Percentiles rank a stretch among this genome's conserved stretches.
Evolutionary conservation across 2,113 vertebrate species (phyloP).

Genomic region (Seriola aureovittata): DNA sequence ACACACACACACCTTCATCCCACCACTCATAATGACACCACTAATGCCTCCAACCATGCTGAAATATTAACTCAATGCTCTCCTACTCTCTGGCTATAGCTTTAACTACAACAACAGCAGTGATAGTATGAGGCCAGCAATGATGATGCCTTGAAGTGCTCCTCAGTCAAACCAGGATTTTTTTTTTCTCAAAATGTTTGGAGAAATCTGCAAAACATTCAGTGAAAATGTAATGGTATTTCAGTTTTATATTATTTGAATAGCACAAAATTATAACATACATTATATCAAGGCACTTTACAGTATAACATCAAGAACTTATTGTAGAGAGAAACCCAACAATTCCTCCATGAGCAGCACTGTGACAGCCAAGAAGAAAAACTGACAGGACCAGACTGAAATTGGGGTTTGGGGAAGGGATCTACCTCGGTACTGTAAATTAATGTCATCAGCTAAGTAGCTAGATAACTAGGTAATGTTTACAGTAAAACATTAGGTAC

Average conservation of each 20-base stretch:
- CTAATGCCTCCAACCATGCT: constrained; percentile 77
- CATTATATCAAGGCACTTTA: too few relatives aligned
- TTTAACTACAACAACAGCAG: constrained; percentile 26
- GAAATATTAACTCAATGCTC: constrained; percentile 76
- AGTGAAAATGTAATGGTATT: not conserved
- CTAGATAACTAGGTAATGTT: too few relatives aligned
- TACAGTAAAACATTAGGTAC: too few relatives aligned
- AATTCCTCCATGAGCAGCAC: too few relatives aligned
- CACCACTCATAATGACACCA: constrained; percentile 64
- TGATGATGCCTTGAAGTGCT: constrained; percentile 24
- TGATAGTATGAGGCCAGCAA: constrained; percentile 11
- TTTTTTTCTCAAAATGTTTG: not conserved
- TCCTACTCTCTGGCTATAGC: constrained; percentile 46
- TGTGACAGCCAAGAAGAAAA: too few relatives aligned
- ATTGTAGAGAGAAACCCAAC: too few relatives aligned
- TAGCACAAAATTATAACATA: not conserved
- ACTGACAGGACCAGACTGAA: too few relatives aligned
- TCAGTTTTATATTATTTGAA: not conserved
- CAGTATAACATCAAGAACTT: too few relatives aligned
- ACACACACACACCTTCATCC: constrained; percentile 50
- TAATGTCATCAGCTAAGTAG: too few relatives aligned
- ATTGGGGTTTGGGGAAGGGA: too few relatives aligned
- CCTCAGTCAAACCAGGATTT: not conserved
- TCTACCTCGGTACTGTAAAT: too few relatives aligned
- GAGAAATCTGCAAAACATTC: not conserved